Conservation (phyloP, 2,888 invertebrate species). For the Metellina segmentata region DNA sequence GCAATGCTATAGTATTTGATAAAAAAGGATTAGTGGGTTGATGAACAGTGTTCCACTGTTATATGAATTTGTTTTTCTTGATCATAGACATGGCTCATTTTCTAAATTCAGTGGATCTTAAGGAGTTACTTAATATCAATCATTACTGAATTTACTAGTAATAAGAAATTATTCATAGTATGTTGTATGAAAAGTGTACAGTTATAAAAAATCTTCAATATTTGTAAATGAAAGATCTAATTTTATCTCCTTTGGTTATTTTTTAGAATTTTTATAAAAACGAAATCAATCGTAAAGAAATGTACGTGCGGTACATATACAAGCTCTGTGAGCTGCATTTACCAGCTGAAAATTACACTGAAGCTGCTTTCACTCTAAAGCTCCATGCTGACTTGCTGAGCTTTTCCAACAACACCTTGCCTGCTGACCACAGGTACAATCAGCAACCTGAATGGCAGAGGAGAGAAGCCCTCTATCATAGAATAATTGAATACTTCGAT, state of each 20-base stretch:
- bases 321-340: constrained; percentile 95
- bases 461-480: constrained; percentile 92
- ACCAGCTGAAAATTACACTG: constrained; percentile 94
- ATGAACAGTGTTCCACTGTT: too few relatives aligned
- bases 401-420: constrained; percentile 84
- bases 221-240: too few relatives aligned
- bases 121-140: too few relatives aligned
- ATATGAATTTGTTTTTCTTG: too few relatives aligned
- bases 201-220: too few relatives aligned
- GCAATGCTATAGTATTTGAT: too few relatives aligned
- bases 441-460: constrained; percentile 93
- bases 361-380: constrained; percentile 96
- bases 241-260: constrained; percentile 57
- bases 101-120: too few relatives aligned
- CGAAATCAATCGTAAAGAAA: constrained; percentile 96
- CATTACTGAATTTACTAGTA: too few relatives aligned
- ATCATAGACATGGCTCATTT: too few relatives aligned
- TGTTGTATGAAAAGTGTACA: too few relatives aligned
- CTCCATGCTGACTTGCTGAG: constrained; percentile 94
- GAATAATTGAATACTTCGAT: constrained; percentile 95
- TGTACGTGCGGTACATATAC: constrained; percentile 97
- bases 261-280: constrained; percentile 96
- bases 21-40: too few relatives aligned
- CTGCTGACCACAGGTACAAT: constrained; percentile 83
- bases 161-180: too few relatives aligned